These are phyloP conservation scores for Stigmatopora nigra DNA, from an alignment of 2,113 vertebrate genomes.

Conservation along the genomic window DNA sequence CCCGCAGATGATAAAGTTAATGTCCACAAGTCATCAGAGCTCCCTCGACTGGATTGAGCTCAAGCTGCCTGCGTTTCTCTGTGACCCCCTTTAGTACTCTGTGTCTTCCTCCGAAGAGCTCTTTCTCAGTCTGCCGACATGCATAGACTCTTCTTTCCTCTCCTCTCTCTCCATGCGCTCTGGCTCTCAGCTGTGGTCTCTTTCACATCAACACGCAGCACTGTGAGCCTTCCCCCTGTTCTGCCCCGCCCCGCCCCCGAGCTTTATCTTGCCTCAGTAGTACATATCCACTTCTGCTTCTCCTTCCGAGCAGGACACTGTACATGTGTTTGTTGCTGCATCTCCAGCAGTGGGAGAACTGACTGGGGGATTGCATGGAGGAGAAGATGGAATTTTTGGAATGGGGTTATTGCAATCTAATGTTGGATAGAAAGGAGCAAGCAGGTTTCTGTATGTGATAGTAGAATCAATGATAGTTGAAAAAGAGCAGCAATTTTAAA, in stretches of 20 bases:
- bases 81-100: neutral
- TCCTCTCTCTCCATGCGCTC: slow-evolving; percentile 29
- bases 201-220: slow-evolving; percentile 29
- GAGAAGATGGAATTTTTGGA: slow-evolving; percentile 38
- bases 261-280: slow-evolving; percentile 41
- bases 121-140: slow-evolving; percentile 36
- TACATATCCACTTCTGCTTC: slow-evolving; percentile 34
- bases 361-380: slow-evolving; percentile 31
- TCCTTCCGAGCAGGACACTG: slow-evolving; percentile 49
- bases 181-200: slow-evolving; percentile 34
- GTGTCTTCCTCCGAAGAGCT: neutral
- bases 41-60: slow-evolving; percentile 16
- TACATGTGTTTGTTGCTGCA: slow-evolving; percentile 53
- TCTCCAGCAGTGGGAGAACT: slow-evolving; percentile 48
- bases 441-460: slow-evolving; percentile 43
- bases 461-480: slow-evolving; percentile 15
- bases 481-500: neutral
- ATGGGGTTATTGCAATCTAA: neutral
- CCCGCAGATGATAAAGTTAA: slow-evolving; percentile 71
- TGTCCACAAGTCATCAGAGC: slow-evolving; percentile 57
- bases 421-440: slow-evolving; percentile 28
- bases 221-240: slow-evolving; percentile 28
- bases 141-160: slow-evolving; percentile 36
- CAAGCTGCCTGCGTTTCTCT: slow-evolving; percentile 11
- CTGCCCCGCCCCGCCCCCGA: slow-evolving; percentile 37